Evolutionary conservation across 2,888 invertebrate species (phyloP).

Genomic region (Leucophenga montana): DNA sequence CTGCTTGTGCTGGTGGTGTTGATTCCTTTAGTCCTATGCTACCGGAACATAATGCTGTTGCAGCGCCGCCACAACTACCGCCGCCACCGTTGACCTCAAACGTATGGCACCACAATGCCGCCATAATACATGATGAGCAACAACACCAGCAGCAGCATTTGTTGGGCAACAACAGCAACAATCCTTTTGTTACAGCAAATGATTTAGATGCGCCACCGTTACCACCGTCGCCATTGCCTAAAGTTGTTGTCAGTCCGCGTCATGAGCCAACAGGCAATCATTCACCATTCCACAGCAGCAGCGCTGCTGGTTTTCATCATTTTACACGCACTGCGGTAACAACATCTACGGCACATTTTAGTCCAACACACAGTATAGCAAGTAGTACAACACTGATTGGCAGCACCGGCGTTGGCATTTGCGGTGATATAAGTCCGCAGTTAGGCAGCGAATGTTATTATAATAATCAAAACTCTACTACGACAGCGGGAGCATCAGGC

Average conservation of each 20-base stretch:
- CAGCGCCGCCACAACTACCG: slow-evolving; percentile 28
- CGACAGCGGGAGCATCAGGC: slow-evolving; percentile 33
- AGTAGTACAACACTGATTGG: slow-evolving; percentile 49
- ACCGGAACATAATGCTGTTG: slow-evolving; percentile 41
- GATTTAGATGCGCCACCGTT: slow-evolving; percentile 52
- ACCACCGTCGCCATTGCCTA: slow-evolving; percentile 65
- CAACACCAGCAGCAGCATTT: too few relatives aligned
- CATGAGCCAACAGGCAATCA: slow-evolving; percentile 62
- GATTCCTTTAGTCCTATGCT: slow-evolving; percentile 51
- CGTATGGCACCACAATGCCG: slow-evolving; percentile 15
- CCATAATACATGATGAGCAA: slow-evolving; percentile 6
- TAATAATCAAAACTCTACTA: slow-evolving; percentile 39
- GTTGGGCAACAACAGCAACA: slow-evolving; percentile 30
- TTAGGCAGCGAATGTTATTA: slow-evolving; percentile 52
- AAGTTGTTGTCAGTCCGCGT: slow-evolving; percentile 67
- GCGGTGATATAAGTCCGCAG: slow-evolving; percentile 57
- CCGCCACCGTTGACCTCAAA: neutral
- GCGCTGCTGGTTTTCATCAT: slow-evolving; percentile 30
- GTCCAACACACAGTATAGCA: slow-evolving; percentile 58
- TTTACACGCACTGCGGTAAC: slow-evolving; percentile 43
- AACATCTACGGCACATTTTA: slow-evolving; percentile 49
- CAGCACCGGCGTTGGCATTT: slow-evolving; percentile 13
- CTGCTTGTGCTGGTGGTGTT: too few relatives aligned
- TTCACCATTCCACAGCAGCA: slow-evolving; percentile 69
- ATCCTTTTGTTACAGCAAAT: neutral